Evolutionary conservation across 2,113 vertebrate genomes (phyloP), one percentile per base, ranked within the genome.

Genomic region (Fulica atra): DNA sequence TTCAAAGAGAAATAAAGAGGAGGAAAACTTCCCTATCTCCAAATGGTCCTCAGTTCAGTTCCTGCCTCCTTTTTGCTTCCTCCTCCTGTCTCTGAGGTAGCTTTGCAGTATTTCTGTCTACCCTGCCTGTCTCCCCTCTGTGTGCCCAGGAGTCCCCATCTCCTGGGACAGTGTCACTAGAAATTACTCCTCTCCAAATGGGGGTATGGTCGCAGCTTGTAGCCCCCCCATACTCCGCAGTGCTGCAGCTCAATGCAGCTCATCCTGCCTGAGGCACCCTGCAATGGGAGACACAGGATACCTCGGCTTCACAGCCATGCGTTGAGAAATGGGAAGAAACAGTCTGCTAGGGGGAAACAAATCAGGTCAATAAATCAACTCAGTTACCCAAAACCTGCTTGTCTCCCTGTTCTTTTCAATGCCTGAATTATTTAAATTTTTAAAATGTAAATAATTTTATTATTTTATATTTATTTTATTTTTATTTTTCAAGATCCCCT

Each of bases 201-300:
- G 24, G 9, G 5, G 10, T 10, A 38, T 24, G 48, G 24, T 8
- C 61, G 24, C 1, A 2, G 35, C 17, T 59, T 59, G 24, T 70
- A 48, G 12, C 6, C 6, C 10, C 23, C 10, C 28, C 14, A 0
- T 33, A 25, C 9, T 18, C 18, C 56, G 20, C 35, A 42, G 29
- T 28, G 36, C n/a, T 77, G n/a, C 13, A 36, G 38, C 20, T 69
- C 0, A 0, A 7, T 14, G 36, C 6, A 5, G 17, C 21, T 86
- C 2, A 4, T 68, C 54, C 59, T 76, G 9, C 20, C 24, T 69
- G 33, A 56, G 46, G 54, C 9, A 33, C 18, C 16, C 14, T 31
- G 56, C 11, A 15, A 20, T 57, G 51, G 33, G 61, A 57, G 21
- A 54, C 20, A 24, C 3, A 5, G 12, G 6, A 35, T 36, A n/a